Percentiles rank a stretch among this genome's conserved stretches.
Conservation (phyloP, 2,797 vertebrate species). For the Botia almorhae region DNA sequence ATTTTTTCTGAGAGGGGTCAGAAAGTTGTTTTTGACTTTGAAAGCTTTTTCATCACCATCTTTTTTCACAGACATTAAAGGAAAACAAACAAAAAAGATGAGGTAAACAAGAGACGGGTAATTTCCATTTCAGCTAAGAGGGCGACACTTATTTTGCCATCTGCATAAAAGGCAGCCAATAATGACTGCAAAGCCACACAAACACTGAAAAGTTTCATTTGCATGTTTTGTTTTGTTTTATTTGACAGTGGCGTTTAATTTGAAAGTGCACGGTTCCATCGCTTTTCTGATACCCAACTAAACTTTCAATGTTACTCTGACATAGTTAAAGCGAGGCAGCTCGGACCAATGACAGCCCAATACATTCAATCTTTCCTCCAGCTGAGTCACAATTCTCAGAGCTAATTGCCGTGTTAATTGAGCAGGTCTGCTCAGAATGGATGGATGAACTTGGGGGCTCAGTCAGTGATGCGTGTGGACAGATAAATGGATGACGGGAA, state of each 20-base stretch:
- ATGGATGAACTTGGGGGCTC: slow-evolving; percentile 28
- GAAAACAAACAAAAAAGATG: slow-evolving; percentile 11
- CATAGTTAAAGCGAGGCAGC: slow-evolving; percentile 17
- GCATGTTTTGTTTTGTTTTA: too few relatives aligned
- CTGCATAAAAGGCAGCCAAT: background rate
- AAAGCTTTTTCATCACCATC: slow-evolving; percentile 71
- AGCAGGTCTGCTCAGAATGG: slow-evolving; percentile 44
- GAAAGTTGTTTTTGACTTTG: slow-evolving; percentile 72
- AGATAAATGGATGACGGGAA: slow-evolving; percentile 30
- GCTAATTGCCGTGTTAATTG: slow-evolving; percentile 57
- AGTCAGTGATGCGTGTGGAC: slow-evolving; percentile 4
- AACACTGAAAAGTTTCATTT: background rate
- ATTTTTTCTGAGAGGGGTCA: slow-evolving; percentile 51
- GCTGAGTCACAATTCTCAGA: slow-evolving; percentile 49
- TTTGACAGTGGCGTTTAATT: too few relatives aligned
- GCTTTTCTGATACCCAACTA: background rate
- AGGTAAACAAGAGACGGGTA: background rate
- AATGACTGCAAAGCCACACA: background rate
- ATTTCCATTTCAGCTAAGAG: slow-evolving; percentile 11
- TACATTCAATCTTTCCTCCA: slow-evolving; percentile 43
- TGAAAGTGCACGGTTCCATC: background rate
- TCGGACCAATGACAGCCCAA: slow-evolving; percentile 26
- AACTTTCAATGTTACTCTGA: slow-evolving; percentile 30
- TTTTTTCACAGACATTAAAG: background rate
- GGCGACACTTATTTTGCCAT: background rate